Conservation (phyloP, 2,888 invertebrate species). For the Patella ulyssiponensis region DNA sequence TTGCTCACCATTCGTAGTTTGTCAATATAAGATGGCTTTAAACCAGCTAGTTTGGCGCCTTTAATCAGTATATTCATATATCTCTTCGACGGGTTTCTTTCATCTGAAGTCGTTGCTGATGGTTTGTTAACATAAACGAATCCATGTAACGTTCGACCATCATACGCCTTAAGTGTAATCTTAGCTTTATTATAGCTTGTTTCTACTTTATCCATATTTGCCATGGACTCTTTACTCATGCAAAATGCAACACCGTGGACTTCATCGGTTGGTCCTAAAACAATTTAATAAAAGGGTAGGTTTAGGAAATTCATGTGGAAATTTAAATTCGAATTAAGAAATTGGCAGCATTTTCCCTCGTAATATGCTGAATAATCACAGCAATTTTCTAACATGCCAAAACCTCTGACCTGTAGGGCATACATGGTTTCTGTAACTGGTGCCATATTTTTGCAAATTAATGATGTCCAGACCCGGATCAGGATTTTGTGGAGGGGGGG, state of each 20-base stretch:
- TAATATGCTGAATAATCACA: no score
- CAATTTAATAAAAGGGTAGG: no score
- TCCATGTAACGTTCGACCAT: constrained; percentile 5
- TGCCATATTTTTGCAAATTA: no score
- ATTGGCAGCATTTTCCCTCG: no score
- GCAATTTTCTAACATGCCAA: no score
- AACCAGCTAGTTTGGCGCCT: constrained; percentile 5
- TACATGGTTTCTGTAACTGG: no score
- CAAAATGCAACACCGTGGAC: not conserved
- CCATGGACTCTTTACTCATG: not conserved
- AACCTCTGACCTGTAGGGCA: no score
- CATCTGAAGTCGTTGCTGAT: not conserved
- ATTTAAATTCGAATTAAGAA: no score
- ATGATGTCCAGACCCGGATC: no score
- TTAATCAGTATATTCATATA: not conserved
- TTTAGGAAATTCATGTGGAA: no score
- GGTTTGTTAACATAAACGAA: constrained; percentile 1
- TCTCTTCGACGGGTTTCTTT: not conserved
- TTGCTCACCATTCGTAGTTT: not conserved
- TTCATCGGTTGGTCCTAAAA: not conserved
- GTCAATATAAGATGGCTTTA: not conserved
- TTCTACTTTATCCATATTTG: not conserved
- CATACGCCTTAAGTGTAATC: not conserved
- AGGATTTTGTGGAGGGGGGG: no score
- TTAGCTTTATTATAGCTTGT: not conserved